A percentile compares a stretch with the other conserved stretches of the same genome.
Evolutionary conservation across 2,113 vertebrate genomes (phyloP).

Genomic region (Takifugu flavidus): DNA sequence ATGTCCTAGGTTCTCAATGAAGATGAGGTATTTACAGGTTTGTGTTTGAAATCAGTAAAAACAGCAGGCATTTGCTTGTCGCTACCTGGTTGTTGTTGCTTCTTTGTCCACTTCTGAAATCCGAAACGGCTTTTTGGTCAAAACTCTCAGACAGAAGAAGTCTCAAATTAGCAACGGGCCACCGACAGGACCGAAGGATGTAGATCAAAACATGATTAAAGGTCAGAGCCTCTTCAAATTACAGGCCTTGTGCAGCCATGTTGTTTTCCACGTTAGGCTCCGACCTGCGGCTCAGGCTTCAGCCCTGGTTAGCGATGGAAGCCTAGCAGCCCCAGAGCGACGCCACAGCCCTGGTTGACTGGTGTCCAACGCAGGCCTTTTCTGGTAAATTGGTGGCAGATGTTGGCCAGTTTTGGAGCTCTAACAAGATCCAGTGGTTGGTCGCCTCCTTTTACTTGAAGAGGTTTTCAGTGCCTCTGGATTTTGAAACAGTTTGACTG

Average conservation of each 20-base stretch:
- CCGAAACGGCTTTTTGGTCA: neutral
- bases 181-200: constrained; percentile 23
- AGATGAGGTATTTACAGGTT: too few relatives aligned
- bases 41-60: too few relatives aligned
- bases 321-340: neutral
- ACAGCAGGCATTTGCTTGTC: too few relatives aligned
- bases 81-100: too few relatives aligned
- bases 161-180: constrained; percentile 41
- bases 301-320: constrained; percentile 27
- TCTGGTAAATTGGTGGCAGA: constrained; percentile 49
- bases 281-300: constrained; percentile 27
- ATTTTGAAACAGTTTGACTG: neutral
- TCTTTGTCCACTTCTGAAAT: too few relatives aligned
- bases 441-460: neutral
- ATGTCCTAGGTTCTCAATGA: too few relatives aligned
- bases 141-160: constrained; percentile 2
- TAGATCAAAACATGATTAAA: constrained; percentile 53
- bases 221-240: constrained; percentile 34
- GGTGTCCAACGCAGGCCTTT: constrained; percentile 8
- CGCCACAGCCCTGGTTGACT: constrained; percentile 10
- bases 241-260: constrained; percentile 34
- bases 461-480: neutral
- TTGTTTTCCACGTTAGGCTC: constrained; percentile 31
- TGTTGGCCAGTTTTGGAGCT: constrained; percentile 30
- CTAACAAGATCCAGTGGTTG: neutral